phyloP scores from a whole-genome alignment of 2,888 invertebrate species.

The Aspidiotus destructor region DNA sequence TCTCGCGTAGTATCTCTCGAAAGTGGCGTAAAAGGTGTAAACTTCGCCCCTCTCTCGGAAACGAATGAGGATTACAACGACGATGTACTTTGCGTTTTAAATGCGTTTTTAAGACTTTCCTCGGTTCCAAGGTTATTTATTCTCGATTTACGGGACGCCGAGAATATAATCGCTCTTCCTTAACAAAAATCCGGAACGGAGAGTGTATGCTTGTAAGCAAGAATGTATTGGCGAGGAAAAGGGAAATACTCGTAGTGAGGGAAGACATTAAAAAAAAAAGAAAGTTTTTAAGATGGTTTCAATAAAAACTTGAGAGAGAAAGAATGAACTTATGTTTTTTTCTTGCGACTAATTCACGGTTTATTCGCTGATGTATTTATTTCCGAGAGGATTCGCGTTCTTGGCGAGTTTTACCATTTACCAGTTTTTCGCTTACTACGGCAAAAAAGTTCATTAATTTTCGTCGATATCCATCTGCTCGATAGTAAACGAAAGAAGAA shows the following conservation, averaged over 20 bases:
- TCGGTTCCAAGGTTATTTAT: slow-evolving; percentile 14
- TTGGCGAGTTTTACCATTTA: neutral
- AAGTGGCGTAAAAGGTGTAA: slow-evolving; percentile 8
- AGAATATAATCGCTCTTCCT: slow-evolving; percentile 13
- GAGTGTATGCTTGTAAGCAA: slow-evolving; percentile 3
- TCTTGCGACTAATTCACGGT: neutral
- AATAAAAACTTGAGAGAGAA: slow-evolving; percentile 6
- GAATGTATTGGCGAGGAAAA: neutral
- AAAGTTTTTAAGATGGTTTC: slow-evolving; percentile 8
- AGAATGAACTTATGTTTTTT: neutral
- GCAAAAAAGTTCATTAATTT: slow-evolving; percentile 1
- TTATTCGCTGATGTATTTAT: slow-evolving; percentile 4
- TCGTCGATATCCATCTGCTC: neutral
- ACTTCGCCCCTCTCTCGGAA: slow-evolving; percentile 10
- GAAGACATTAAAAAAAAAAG: slow-evolving; percentile 6
- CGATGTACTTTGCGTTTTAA: slow-evolving; percentile 16
- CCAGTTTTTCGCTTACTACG: neutral
- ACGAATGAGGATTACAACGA: slow-evolving; percentile 15
- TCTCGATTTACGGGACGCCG: slow-evolving; percentile 12
- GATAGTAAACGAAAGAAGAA: no score
- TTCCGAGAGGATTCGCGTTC: slow-evolving; percentile 1
- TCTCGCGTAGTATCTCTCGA: neutral
- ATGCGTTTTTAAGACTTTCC: slow-evolving; percentile 17
- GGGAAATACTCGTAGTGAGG: neutral
- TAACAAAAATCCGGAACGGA: slow-evolving; percentile 6